phyloP scores from a whole-genome alignment of 2,113 vertebrate genomes.

The Clarias gariepinus region DNA sequence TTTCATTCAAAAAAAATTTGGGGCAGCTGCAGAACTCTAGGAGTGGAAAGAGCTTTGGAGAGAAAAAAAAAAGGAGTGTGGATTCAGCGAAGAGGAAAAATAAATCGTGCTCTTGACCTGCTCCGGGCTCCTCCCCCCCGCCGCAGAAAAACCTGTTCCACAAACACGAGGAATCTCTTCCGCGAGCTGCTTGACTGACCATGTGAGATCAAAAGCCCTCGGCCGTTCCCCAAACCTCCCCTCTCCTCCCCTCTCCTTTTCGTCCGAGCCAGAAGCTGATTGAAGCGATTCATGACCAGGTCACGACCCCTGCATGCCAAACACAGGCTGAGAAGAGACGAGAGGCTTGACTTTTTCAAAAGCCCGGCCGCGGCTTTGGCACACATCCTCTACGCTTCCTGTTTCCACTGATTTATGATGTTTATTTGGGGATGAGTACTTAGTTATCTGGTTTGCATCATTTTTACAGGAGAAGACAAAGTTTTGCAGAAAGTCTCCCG shows the following conservation, averaged over 20 bases:
- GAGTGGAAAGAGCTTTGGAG: conserved; percentile 19
- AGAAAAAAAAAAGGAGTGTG: conserved; percentile 11
- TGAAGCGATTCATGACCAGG: conserved; percentile 54
- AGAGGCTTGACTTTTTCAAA: conserved; percentile 42
- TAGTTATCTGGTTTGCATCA: not conserved
- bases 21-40: conserved; percentile 11
- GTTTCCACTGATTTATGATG: conserved; percentile 20
- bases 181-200: conserved; percentile 47
- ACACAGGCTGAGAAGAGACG: conserved; percentile 44
- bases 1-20: not conserved
- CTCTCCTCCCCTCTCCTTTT: conserved; percentile 14
- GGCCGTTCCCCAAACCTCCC: conserved; percentile 34
- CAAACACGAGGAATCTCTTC: conserved; percentile 44
- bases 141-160: conserved; percentile 35
- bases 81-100: conserved; percentile 47
- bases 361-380: conserved; percentile 16
- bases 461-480: not conserved
- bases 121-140: conserved; percentile 32
- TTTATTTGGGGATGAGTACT: not conserved
- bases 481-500: not conserved
- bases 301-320: conserved; percentile 53
- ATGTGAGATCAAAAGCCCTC: conserved; percentile 54
- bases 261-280: conserved; percentile 45
- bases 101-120: conserved; percentile 55
- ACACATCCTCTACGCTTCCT: conserved; percentile 32